phyloP scores from a whole-genome alignment of 2,797 vertebrate genomes.

The Dendrocincla tyrannina region DNA sequence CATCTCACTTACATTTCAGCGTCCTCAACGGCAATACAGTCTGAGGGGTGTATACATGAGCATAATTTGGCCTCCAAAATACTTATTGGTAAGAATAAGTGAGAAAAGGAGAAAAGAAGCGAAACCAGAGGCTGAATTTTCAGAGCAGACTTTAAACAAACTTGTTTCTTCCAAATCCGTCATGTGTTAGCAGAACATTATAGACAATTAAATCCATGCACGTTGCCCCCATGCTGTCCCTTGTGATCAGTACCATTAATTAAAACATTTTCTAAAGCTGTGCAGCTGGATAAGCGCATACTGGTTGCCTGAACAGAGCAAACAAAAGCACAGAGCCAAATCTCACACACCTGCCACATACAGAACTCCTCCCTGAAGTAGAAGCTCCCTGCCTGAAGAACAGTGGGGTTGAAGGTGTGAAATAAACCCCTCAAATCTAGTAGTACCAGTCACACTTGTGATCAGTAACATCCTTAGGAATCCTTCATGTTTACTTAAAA shows the following conservation, averaged over 20 bases:
- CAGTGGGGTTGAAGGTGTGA: background rate
- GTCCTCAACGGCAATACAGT: background rate
- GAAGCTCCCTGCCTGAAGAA: background rate
- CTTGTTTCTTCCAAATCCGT: background rate
- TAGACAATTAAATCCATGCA: background rate
- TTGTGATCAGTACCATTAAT: background rate
- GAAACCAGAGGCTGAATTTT: background rate
- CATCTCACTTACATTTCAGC: background rate
- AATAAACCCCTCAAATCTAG: background rate
- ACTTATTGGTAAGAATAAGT: background rate
- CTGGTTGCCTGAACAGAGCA: background rate
- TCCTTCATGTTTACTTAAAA: background rate
- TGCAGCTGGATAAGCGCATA: background rate
- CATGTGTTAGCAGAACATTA: background rate
- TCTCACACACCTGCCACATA: rapidly evolving
- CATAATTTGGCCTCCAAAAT: background rate
- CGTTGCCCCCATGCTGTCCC: background rate
- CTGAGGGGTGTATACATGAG: background rate
- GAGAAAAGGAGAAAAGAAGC: background rate
- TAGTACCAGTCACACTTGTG: background rate
- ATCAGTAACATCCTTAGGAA: background rate
- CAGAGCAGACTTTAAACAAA: background rate
- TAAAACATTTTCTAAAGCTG: background rate
- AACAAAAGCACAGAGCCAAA: background rate
- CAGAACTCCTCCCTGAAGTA: background rate